phyloP scores from a whole-genome alignment of 2,888 invertebrate species.

The Leptopilina syphax region DNA sequence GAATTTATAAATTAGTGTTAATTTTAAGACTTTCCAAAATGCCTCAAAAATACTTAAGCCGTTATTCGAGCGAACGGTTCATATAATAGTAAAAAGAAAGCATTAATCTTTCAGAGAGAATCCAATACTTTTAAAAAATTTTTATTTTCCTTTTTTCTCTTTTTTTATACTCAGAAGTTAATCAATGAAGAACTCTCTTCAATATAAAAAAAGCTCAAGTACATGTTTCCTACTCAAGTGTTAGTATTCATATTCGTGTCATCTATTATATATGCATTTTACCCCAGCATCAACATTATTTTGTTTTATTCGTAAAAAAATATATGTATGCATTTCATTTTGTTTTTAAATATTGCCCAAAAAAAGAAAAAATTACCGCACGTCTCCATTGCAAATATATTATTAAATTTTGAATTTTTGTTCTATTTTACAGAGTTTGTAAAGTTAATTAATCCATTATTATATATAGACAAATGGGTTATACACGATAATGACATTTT shows the following conservation, averaged over 20 bases:
- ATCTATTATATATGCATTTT: constrained; percentile 14
- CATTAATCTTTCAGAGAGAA: constrained; percentile 6
- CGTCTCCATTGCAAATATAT: no score
- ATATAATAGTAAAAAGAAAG: background rate
- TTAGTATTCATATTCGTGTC: constrained; percentile 21
- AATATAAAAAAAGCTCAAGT: constrained; percentile 21
- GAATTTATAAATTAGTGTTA: no score
- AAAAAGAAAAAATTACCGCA: no score
- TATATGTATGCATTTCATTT: background rate
- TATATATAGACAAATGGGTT: no score
- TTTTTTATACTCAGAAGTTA: background rate
- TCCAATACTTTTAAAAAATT: constrained; percentile 10
- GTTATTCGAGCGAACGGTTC: no score
- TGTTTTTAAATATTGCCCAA: background rate
- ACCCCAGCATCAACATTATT: background rate
- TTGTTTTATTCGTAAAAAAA: background rate
- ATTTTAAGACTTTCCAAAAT: no score
- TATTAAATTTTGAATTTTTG: no score
- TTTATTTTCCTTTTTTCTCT: background rate
- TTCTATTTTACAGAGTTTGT: no score
- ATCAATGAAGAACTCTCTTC: constrained; percentile 24
- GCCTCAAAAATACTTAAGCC: no score
- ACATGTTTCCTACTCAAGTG: constrained; percentile 8
- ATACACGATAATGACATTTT: no score
- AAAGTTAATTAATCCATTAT: no score